Evolutionary conservation across 2,113 vertebrate genomes (phyloP), one percentile per base, ranked within the genome.

Genomic region (Apeltes quadracus): DNA sequence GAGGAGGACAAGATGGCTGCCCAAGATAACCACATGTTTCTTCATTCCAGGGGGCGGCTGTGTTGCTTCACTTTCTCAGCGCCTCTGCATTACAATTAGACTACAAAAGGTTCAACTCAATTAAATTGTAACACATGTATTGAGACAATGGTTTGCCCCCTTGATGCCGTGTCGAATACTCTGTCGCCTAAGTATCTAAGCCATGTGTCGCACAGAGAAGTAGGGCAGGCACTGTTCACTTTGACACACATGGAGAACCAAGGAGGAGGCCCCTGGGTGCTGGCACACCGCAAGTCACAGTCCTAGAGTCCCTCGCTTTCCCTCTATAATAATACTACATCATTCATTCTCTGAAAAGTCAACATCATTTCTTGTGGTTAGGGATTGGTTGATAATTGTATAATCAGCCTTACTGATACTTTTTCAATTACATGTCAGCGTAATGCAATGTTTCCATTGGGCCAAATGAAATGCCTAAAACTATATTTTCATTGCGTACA

Each of bases 161-260:
- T n/a, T n/a, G n/a, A n/a, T n/a, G n/a, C n/a, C n/a, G n/a, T n/a
- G n/a, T n/a, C n/a, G n/a, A n/a, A n/a, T n/a, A n/a, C n/a, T n/a
- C n/a, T n/a, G n/a, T n/a, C n/a, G n/a, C n/a, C n/a, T n/a, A n/a
- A n/a, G n/a, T n/a, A n/a, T n/a, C n/a, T n/a, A n/a, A n/a, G n/a
- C n/a, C n/a, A n/a, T n/a, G n/a, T n/a, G n/a, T n/a, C n/a, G n/a
- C n/a, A n/a, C n/a, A n/a, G n/a, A 63, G 59, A 81, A 78, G 70
- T 83, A 65, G 75, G 80, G 3, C 70, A 61, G 12, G 64, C 67
- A 65, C 69, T 16, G 44, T 48, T 63, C n/a, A n/a, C n/a, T n/a
- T 38, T 58, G 18, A 32, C 7, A 53, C 58, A 65, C 38, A 53
- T 13, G 55, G 27, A 65, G 12, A 39, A 32, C 44, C 41, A n/a